A percentile compares a stretch with the other conserved stretches of the same genome.
These are phyloP conservation scores for Grammomys surdaster DNA, from an alignment of 2,113 vertebrate genomes.

Conservation along the genomic window DNA sequence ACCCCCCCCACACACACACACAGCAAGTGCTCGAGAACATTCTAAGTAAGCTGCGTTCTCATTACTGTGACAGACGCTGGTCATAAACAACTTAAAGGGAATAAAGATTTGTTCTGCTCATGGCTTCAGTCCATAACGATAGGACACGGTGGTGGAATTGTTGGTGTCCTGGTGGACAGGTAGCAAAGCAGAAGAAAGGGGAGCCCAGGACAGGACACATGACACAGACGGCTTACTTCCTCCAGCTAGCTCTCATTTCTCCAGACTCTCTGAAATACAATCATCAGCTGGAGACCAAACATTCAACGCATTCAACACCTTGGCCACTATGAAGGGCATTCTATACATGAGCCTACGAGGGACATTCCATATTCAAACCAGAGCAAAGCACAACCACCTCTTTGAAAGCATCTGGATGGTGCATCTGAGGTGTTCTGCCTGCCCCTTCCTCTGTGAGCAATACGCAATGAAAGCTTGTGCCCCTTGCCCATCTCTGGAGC, in stretches of 20 bases:
- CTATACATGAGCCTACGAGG: background rate
- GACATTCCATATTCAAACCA: background rate
- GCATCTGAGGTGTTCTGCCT: background rate
- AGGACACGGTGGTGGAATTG: background rate
- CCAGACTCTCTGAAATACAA: background rate
- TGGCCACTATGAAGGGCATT: background rate
- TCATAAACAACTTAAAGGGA: background rate
- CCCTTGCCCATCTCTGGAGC: background rate
- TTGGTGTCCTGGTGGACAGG: background rate
- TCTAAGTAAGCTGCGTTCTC: background rate
- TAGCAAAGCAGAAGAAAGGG: background rate
- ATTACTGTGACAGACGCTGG: background rate
- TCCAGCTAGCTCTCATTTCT: background rate
- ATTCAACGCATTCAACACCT: no score
- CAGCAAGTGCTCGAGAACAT: fast-evolving
- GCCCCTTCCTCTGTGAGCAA: background rate
- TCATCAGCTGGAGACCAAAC: background rate
- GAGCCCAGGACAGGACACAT: background rate
- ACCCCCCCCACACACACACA: background rate
- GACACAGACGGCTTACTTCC: background rate
- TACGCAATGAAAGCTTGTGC: background rate
- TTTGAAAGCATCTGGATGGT: no score
- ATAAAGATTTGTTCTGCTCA: background rate
- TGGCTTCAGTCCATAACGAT: background rate
- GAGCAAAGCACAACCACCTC: background rate